Percentiles rank a stretch among this genome's conserved stretches.
Conservation (phyloP, 2,888 invertebrate genomes). For the Campaea margaritaria region DNA sequence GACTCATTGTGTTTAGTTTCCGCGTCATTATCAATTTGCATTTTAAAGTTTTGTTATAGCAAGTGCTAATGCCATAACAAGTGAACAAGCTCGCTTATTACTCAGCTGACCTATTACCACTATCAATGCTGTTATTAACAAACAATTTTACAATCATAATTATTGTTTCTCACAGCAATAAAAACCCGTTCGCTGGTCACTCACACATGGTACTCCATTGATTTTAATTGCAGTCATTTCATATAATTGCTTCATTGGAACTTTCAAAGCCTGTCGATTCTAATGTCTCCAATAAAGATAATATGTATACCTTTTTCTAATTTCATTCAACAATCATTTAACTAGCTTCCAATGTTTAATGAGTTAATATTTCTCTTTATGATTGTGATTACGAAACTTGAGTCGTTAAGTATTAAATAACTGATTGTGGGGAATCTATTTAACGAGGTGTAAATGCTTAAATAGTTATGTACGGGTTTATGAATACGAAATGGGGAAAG, state of each 20-base stretch:
- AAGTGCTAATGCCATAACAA: not conserved
- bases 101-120: constrained; percentile 58
- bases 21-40: no score
- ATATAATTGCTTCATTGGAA: constrained; percentile 79
- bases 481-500: not conserved
- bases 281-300: constrained; percentile 75
- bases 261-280: constrained; percentile 76
- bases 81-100: constrained; percentile 29
- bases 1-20: no score
- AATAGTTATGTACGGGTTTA: not conserved
- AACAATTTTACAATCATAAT: constrained; percentile 72
- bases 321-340: constrained; percentile 56
- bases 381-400: constrained; percentile 51
- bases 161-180: constrained; percentile 82
- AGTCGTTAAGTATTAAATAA: constrained; percentile 29
- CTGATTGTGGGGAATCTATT: constrained; percentile 21
- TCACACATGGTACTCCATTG: constrained; percentile 74
- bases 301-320: constrained; percentile 59
- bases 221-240: constrained; percentile 78
- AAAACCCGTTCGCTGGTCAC: constrained; percentile 62
- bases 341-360: constrained; percentile 60
- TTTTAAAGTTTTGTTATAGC: not conserved
- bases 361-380: constrained; percentile 50
- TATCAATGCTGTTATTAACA: constrained; percentile 67
- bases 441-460: constrained; percentile 25